Base-by-base conservation (phyloP, 2,888 invertebrate genomes). In the Pseudococcus longispinus region DNA sequence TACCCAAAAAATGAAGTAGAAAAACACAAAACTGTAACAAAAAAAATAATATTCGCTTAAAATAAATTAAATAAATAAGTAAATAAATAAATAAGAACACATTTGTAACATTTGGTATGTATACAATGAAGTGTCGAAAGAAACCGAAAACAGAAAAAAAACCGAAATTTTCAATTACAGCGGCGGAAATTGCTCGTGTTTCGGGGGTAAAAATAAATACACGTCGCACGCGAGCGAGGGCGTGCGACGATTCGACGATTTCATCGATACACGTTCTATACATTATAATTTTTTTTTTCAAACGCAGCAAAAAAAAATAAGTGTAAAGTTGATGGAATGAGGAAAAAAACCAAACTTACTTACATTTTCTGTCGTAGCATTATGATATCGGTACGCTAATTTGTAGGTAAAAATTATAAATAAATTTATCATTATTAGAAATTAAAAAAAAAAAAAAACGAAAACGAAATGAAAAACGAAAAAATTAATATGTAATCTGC, bases 101-200 rank as follows among this genome's bases (percentile, higher is more conserved):
- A 85, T 85, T 85, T 85, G 85, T 85, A 85, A 85, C 65, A 85
- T 85, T 85, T 85, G 85, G 85, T 85, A 85, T 85, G 51, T 55
- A 55, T 55, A 29, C 44, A 26, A 77, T 46, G 4, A n/a, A 80
- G 51, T 70, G 70, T 26, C n/a, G 32, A 37, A 37, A 37, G 37
- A 37, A 37, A 37, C 37, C 37, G 37, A 37, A 37, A 2, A 8
- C 4, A 37, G 37, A 9, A 9, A 9, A 9, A 11, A 29, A 70
- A 32, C n/a, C n/a, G n/a, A n/a, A 1, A 13, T 18, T 18, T 26
- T 13, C n/a, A 70, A 70, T 29, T 70, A 23, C 23, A 70, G 70
- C 29, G 29, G 70, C 29, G 70, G 70, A 70, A 70, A 29, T 70
- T 70, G 13, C n/a, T 70, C 18, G 26, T 65, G 23, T 11, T 26